These are phyloP conservation scores for Poecilia picta DNA, from an alignment of 2,797 vertebrate species.

Conservation along the genomic window DNA sequence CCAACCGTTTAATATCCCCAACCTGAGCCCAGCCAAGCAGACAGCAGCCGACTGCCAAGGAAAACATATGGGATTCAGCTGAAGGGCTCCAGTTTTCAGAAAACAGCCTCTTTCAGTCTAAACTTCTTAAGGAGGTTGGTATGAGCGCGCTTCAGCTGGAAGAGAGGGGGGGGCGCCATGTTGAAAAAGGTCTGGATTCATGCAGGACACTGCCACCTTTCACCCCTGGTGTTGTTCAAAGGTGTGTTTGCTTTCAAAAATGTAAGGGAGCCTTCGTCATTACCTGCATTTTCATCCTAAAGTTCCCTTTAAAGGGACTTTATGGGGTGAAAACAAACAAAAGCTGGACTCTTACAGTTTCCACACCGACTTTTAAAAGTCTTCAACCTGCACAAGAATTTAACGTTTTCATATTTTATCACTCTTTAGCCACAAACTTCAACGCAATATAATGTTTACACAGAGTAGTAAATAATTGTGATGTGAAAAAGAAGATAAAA, in stretches of 20 bases:
- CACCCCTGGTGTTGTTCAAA: slow-evolving; percentile 90
- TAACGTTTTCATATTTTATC: not conserved
- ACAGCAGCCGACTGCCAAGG: slow-evolving; percentile 89
- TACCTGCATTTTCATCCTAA: slow-evolving; percentile 85
- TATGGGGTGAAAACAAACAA: slow-evolving; percentile 72
- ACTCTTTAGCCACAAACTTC: not conserved
- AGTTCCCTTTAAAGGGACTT: slow-evolving; percentile 69
- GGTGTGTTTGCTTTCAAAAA: slow-evolving; percentile 88
- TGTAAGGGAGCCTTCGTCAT: slow-evolving; percentile 92
- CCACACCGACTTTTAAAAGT: not conserved
- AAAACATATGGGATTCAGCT: slow-evolving; percentile 91
- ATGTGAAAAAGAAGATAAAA: not conserved
- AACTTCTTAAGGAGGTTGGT: slow-evolving; percentile 90
- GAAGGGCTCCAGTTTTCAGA: slow-evolving; percentile 86
- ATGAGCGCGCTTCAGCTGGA: slow-evolving; percentile 86
- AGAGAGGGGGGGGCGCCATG: slow-evolving; percentile 61
- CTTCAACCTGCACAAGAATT: not conserved
- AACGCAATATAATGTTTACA: not conserved
- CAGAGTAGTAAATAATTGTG: not conserved
- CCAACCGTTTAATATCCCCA: slow-evolving; percentile 89
- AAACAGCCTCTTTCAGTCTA: slow-evolving; percentile 90
- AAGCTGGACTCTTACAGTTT: slow-evolving; percentile 69
- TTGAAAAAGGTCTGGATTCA: slow-evolving; percentile 82
- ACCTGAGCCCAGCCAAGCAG: slow-evolving; percentile 88
- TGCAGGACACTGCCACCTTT: slow-evolving; percentile 93